A percentile compares a stretch with the other conserved stretches of the same genome.
Evolutionary conservation across 1,140 invertebrate genomes (phyloP).

Genomic region (Oryctes rhinoceros): DNA sequence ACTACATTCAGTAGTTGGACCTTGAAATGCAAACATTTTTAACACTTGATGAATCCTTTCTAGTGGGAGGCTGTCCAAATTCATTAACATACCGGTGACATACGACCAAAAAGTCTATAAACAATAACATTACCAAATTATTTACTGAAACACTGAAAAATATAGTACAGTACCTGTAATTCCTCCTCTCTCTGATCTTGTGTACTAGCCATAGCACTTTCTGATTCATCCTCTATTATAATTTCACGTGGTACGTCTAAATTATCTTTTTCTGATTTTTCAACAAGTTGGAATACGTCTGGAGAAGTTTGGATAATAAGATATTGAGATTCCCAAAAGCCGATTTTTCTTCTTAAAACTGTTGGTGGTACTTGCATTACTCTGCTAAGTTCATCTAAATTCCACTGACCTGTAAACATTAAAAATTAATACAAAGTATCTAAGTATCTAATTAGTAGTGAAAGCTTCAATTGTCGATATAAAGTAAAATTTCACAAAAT

Average conservation of each 20-base stretch:
- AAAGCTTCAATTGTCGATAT: no score
- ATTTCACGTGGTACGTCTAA: slow-evolving; percentile 66
- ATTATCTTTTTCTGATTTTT: slow-evolving; percentile 70
- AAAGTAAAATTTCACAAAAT: neutral
- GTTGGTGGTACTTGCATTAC: slow-evolving; percentile 86
- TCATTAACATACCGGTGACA: slow-evolving; percentile 95
- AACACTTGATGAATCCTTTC: slow-evolving; percentile 97
- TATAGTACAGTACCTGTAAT: slow-evolving; percentile 69
- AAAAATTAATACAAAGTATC: slow-evolving; percentile 17
- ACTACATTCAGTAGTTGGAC: slow-evolving; percentile 86
- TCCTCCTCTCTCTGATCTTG: slow-evolving; percentile 93
- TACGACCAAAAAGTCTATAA: slow-evolving; percentile 91
- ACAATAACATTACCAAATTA: slow-evolving; percentile 9
- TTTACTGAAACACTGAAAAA: neutral
- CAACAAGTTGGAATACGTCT: slow-evolving; percentile 81
- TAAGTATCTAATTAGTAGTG: no score
- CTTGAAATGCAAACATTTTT: slow-evolving; percentile 93
- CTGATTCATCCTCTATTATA: slow-evolving; percentile 87
- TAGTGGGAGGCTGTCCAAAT: slow-evolving; percentile 90
- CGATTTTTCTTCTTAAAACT: slow-evolving; percentile 82
- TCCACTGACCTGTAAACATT: slow-evolving; percentile 73
- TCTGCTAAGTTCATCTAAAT: slow-evolving; percentile 83
- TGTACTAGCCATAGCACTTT: slow-evolving; percentile 92
- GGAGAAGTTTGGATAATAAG: slow-evolving; percentile 78
- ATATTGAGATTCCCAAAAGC: slow-evolving; percentile 91